These are phyloP conservation scores for Cheirogaleus medius DNA, from an alignment of 2,113 vertebrate genomes.

Conservation along the genomic window DNA sequence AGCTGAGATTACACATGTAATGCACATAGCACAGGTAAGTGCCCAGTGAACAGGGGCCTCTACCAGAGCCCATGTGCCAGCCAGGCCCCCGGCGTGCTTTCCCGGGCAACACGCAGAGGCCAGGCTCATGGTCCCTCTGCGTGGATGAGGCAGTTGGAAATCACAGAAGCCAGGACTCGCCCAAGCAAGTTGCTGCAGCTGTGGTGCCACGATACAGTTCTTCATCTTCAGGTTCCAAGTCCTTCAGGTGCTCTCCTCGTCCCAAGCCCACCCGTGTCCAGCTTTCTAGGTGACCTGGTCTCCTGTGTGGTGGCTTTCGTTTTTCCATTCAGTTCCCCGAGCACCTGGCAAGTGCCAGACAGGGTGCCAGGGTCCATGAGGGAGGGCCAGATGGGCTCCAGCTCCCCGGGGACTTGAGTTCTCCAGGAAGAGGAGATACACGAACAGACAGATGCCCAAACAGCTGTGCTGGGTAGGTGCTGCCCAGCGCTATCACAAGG, in stretches of 20 bases:
- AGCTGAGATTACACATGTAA: neutral
- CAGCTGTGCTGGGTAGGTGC: accelerated
- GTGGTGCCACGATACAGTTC: neutral
- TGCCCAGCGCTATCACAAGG: accelerated
- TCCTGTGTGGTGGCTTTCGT: neutral
- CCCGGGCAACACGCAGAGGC: neutral
- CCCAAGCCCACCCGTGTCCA: neutral
- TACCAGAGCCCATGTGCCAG: neutral
- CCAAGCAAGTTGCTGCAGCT: no score
- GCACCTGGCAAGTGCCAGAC: neutral
- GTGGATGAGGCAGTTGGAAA: accelerated
- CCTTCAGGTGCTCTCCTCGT: neutral
- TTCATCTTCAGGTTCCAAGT: neutral
- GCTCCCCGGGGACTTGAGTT: neutral
- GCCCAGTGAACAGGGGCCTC: neutral
- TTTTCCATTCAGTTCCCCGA: neutral
- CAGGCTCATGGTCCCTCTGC: neutral
- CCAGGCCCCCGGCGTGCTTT: accelerated
- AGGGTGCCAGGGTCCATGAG: neutral
- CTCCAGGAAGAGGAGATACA: neutral
- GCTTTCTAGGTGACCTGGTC: neutral
- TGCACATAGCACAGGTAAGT: accelerated
- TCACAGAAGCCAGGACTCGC: neutral
- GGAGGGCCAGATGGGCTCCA: neutral
- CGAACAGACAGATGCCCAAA: accelerated